Evolutionary conservation across 2,888 invertebrate species (phyloP), one percentile per base, ranked within the genome.

Genomic region (Xanthia icteritia): DNA sequence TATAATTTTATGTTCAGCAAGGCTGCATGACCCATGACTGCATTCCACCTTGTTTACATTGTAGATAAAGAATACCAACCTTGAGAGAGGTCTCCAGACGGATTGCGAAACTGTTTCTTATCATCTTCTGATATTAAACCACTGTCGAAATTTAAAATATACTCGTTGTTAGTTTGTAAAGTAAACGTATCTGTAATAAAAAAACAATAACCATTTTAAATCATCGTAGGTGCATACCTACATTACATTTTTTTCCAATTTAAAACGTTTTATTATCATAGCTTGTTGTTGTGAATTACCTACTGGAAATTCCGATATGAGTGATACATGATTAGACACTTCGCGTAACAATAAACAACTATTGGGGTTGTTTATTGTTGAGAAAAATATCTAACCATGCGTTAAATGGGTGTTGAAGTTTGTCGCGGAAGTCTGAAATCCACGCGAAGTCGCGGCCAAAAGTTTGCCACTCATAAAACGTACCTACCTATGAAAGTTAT

Each of bases 41-140:
- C 31, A 31, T 31, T 31, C 31, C 31, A n/a, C n/a, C n/a, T n/a
- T n/a, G n/a, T n/a, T n/a, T n/a, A n/a, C n/a, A n/a, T n/a, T n/a
- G n/a, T n/a, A n/a, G n/a, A n/a, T n/a, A 27, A 61, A 20, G 0
- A 82, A 64, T 72, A 84, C 86, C 9, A 36, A 87, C 88, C 88
- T 82, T 72, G 11, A 51, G 75, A 8, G 3, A 89, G 76, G 11
- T 85, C 56, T 23, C 73, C 87, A 0, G 70, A 11, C 5, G 88
- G 88, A 61, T 88, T 89, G 13, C 13, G 75, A 60, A 73, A 88
- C 0, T 31, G 39, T 11, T 58, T 67, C 36, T 79, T 87, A 0
- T 87, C 79, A 0, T 69, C 81, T 20, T 83, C 81, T 5, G 79
- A 56, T 66, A 87, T 23, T 61, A 87, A 67, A 20, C 74, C 80